These are phyloP conservation scores for Opisthocomus hoazin DNA, from an alignment of 2,113 vertebrate genomes.

Conservation along the genomic window DNA sequence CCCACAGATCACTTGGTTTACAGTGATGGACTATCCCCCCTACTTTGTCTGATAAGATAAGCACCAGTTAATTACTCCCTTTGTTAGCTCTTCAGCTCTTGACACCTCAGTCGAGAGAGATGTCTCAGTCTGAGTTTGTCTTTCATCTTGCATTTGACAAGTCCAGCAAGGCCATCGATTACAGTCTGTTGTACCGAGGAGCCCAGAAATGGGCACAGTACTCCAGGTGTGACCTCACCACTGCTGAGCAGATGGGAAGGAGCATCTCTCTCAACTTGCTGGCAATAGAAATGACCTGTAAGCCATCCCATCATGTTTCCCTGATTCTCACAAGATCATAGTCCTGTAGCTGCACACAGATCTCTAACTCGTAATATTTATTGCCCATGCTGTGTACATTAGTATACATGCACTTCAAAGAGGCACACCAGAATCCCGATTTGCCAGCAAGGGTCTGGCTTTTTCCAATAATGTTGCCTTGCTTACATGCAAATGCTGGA, in stretches of 20 bases:
- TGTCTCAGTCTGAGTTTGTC: no score
- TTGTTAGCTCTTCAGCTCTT: no score
- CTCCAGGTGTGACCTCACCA: background rate
- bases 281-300: background rate
- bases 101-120: no score
- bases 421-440: background rate
- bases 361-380: background rate
- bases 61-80: no score
- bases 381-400: background rate
- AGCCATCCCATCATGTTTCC: background rate
- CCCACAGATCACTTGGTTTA: no score
- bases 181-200: background rate
- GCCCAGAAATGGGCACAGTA: background rate
- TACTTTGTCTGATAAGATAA: no score
- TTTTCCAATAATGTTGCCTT: background rate
- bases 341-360: background rate
- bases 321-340: background rate
- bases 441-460: background rate
- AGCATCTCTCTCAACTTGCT: fast-evolving
- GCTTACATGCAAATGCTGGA: background rate
- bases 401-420: background rate
- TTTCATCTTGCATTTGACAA: no score
- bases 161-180: no score
- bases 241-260: background rate
- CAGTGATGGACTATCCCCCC: no score